phyloP scores from a whole-genome alignment of 37 sponge, comb jelly and placozoan genomes.

The Tethya wilhelma region DNA sequence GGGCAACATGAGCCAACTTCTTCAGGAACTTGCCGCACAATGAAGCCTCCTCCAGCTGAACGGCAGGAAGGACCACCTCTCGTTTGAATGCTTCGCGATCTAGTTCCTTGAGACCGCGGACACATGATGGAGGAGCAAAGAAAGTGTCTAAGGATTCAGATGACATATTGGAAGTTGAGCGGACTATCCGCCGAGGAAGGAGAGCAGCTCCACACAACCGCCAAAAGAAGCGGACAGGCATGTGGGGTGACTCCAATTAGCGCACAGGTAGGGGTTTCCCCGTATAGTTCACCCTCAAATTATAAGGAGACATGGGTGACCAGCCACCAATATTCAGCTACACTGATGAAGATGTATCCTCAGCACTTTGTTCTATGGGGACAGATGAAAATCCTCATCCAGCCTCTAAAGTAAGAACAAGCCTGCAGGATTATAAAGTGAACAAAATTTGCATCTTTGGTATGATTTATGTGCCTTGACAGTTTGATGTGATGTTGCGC shows the following conservation, averaged over 20 bases:
- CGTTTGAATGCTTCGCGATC: constrained; percentile 59
- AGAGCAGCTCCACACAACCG: background rate
- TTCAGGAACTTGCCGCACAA: constrained; percentile 46
- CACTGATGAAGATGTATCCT: constrained; percentile 10
- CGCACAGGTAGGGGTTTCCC: constrained; percentile 15
- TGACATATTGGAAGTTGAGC: background rate
- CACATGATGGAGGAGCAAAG: constrained; percentile 74
- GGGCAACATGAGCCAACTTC: constrained; percentile 18
- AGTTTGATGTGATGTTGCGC: constrained; percentile 60
- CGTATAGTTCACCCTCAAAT: background rate
- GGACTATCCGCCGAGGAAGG: background rate
- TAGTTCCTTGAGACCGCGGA: constrained; percentile 72
- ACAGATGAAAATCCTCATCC: background rate
- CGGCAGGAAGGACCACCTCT: constrained; percentile 64
- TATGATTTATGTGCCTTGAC: background rate
- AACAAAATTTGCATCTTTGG: background rate
- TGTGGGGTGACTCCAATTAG: constrained; percentile 12
- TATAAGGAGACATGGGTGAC: background rate
- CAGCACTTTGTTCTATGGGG: background rate
- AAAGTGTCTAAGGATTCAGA: constrained; percentile 19
- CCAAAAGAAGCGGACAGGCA: background rate
- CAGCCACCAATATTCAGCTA: background rate
- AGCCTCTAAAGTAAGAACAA: background rate
- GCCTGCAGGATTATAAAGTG: background rate
- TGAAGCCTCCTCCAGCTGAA: constrained; percentile 25